A percentile compares a stretch with the other conserved stretches of the same genome.
Evolutionary conservation across 2,113 vertebrate genomes (phyloP).

Genomic region (Peromyscus leucopus): DNA sequence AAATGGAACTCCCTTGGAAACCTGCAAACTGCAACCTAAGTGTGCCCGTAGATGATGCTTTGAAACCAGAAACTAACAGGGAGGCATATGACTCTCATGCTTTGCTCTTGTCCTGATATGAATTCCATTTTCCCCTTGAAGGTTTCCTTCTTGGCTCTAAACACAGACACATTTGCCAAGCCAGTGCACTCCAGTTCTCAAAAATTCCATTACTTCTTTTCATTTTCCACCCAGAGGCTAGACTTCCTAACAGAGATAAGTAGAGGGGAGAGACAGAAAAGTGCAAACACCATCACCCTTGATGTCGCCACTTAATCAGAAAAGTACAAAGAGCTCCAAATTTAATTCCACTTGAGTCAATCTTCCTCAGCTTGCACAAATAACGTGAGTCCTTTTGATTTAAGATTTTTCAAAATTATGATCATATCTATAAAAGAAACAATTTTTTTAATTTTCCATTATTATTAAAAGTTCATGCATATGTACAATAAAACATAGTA

Average conservation of each 20-base stretch:
- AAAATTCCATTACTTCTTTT: slow-evolving; percentile 16
- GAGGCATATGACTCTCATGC: not conserved
- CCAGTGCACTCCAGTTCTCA: not conserved
- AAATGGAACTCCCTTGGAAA: not conserved
- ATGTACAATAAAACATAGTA: not conserved
- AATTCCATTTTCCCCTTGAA: slow-evolving; percentile 46
- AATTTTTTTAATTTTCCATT: not conserved
- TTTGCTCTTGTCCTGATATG: not conserved
- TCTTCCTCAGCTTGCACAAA: not conserved
- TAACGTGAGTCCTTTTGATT: not conserved
- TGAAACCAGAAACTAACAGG: slow-evolving; percentile 12
- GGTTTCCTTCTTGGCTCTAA: not conserved
- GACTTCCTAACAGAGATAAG: not conserved
- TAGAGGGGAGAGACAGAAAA: not conserved
- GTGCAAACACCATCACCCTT: not conserved
- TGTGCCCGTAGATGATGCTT: not conserved
- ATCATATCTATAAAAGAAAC: not conserved
- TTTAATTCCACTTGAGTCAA: not conserved
- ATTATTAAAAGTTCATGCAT: too few species aligned
- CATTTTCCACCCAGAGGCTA: not conserved
- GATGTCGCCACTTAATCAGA: not conserved
- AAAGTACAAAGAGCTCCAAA: slow-evolving; percentile 7
- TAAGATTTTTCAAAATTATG: not conserved
- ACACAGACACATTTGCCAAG: not conserved
- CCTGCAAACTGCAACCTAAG: not conserved